Evolutionary conservation across 2,113 vertebrate species (phyloP).

Genomic region (Phrynosoma platyrhinos): DNA sequence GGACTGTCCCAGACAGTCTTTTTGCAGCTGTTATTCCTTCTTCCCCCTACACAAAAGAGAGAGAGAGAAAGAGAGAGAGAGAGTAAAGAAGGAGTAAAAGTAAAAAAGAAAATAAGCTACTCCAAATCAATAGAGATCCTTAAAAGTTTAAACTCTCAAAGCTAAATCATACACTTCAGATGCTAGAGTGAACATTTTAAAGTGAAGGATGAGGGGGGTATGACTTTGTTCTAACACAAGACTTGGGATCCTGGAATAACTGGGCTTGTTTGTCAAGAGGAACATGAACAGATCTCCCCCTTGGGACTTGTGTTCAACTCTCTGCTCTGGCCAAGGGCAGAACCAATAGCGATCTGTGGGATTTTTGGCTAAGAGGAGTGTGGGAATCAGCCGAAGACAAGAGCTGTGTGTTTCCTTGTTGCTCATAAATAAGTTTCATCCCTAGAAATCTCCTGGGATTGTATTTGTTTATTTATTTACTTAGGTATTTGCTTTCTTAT

Average conservation of each 20-base stretch:
- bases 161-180: background rate
- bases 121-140: background rate
- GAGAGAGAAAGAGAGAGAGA: too few relatives aligned
- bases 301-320: conserved; percentile 66
- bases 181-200: conserved; percentile 6
- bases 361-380: conserved; percentile 80
- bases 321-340: conserved; percentile 71
- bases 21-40: conserved; percentile 20
- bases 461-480: background rate
- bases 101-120: background rate
- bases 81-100: background rate
- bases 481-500: background rate
- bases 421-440: conserved; percentile 72
- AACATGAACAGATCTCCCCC: conserved; percentile 73
- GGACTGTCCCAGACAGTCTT: background rate
- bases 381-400: conserved; percentile 78
- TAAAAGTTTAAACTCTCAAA: background rate
- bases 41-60: too few relatives aligned
- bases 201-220: background rate
- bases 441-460: conserved; percentile 21
- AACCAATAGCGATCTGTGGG: conserved; percentile 75
- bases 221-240: conserved; percentile 54
- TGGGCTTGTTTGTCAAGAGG: conserved; percentile 67
- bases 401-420: conserved; percentile 76
- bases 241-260: conserved; percentile 62